Conservation (phyloP, 2,113 vertebrate genomes). For the Polypterus senegalus region DNA sequence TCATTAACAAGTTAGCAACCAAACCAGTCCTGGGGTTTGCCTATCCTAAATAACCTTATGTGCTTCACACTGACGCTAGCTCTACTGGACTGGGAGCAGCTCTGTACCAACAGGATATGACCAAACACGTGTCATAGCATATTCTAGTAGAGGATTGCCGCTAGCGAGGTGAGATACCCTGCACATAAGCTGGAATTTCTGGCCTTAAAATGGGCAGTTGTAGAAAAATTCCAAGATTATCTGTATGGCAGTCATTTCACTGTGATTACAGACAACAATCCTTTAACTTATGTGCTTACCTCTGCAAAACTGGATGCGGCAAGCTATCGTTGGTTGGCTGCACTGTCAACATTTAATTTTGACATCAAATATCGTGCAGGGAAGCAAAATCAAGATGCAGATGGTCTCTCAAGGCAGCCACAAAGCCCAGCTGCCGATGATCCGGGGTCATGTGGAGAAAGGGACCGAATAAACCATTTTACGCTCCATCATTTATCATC, state of each 20-base stretch:
- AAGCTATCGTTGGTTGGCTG: constrained; percentile 9
- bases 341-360: constrained; percentile 10
- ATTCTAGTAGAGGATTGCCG: neutral
- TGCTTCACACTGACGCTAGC: constrained; percentile 2
- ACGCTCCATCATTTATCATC: no score
- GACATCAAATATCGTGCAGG: constrained; percentile 8
- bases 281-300: constrained; percentile 12
- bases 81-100: no score
- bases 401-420: constrained; percentile 1
- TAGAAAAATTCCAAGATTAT: constrained; percentile 11
- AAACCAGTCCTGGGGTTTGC: constrained; percentile 11
- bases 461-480: neutral
- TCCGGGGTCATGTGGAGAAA: neutral
- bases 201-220: constrained; percentile 6
- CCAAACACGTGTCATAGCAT: neutral
- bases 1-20: constrained; percentile 8
- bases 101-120: neutral
- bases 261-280: constrained; percentile 9
- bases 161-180: no score
- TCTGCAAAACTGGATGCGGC: constrained; percentile 6
- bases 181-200: no score
- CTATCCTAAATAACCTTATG: neutral
- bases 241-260: constrained; percentile 5
- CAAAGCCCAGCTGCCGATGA: neutral
- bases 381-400: constrained; percentile 7